Evolutionary conservation across 1,140 invertebrate genomes (phyloP).

Genomic region (Trichonephila clavata): DNA sequence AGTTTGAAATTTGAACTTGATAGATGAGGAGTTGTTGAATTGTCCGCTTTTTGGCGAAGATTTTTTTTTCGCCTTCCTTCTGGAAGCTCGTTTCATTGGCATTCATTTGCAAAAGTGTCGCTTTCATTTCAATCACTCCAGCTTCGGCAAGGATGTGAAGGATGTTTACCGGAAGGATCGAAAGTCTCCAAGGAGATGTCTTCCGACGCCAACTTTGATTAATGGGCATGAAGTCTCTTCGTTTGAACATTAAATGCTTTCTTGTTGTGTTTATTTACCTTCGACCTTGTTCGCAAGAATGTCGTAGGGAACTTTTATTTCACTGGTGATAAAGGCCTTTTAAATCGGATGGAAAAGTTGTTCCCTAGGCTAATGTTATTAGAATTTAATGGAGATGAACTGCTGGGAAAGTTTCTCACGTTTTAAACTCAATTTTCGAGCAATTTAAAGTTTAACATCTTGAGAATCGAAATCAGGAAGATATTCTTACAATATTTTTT

Average conservation of each 20-base stretch:
- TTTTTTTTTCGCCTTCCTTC: not conserved
- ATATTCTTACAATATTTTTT: not conserved
- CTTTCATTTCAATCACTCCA: constrained; percentile 56
- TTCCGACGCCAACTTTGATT: constrained; percentile 53
- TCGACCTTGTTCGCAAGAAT: not conserved
- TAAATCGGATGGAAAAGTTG: not conserved
- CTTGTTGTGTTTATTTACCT: constrained; percentile 40
- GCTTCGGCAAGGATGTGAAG: not conserved
- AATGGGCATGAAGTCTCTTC: constrained; percentile 25
- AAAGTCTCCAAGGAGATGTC: not conserved
- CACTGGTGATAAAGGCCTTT: constrained; percentile 11
- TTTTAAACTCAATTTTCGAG: not conserved
- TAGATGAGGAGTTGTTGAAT: constrained; percentile 65
- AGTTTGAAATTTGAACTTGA: constrained; percentile 64
- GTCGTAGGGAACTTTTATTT: not conserved
- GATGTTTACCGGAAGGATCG: constrained; percentile 35
- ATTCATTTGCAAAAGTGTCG: constrained; percentile 72
- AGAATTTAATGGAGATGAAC: constrained; percentile 26
- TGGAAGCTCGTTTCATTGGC: constrained; percentile 15
- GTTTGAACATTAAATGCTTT: constrained; percentile 51
- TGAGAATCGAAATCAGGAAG: not conserved
- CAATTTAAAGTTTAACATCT: not conserved
- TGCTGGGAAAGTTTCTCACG: not conserved
- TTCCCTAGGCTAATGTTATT: not conserved
- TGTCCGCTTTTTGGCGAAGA: not conserved